Base-by-base conservation (phyloP, 2,113 vertebrate genomes). In the Neomonachus schauinslandi region DNA sequence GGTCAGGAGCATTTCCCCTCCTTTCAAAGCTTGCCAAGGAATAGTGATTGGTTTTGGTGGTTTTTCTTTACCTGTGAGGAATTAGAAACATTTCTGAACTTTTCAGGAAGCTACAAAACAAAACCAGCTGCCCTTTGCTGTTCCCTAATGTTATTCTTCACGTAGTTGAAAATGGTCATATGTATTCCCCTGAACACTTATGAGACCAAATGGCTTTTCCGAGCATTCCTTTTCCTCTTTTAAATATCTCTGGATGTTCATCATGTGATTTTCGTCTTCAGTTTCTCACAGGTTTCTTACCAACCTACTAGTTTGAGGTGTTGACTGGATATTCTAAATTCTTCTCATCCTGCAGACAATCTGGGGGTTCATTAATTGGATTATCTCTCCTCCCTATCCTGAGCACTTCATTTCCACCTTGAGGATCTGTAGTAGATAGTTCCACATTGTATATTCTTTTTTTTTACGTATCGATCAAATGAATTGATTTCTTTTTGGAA, bases 201-300 rank as follows among this genome's bases (percentile, higher is more conserved):
- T 0, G 69, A 76, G 93, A 84, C 31, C 3, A 5, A 19, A 39
- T 79, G 46, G 55, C 65, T 59, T 90, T 94, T 36, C 22, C 31
- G 83, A 53, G 36, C 36, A 22, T 69, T 74, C 18, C 57, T 80
- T 85, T 93, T 72, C 57, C 49, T 95, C 69, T 94, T 88, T 95
- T 79, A 59, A 94, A 61, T 65, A 33, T 79, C 67, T 91, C 49
- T 59, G 10, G 46, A 67, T 80, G 57, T 72, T 92, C 1, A 36
- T 81, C 89, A 15, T 49, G 7, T 92, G 83, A 61, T 86, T 90
- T 80, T 65, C 59, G 63, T 95, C 16, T 86, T 89, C 19, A 31
- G 19, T 67, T 36, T 33, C 1, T 89, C 79, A 57, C 10, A 39
- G 4, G 15, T 94, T 93, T 53, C 80, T 91, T 24, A 65, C 33